A percentile compares a stretch with the other conserved stretches of the same genome.
phyloP scores from a whole-genome alignment of 1,140 invertebrate genomes.

The Drosophila virilis region DNA sequence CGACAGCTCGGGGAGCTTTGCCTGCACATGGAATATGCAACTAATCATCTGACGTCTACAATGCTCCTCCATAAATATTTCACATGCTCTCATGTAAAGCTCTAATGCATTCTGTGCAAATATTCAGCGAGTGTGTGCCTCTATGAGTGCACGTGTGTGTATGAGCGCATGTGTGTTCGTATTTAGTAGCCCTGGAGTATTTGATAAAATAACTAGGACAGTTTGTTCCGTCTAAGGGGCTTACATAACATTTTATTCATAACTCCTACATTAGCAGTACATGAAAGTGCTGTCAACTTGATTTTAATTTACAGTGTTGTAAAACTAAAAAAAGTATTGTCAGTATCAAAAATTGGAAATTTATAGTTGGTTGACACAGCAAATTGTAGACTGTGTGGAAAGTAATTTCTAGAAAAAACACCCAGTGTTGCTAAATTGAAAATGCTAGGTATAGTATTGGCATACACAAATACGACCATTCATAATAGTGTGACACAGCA shows the following conservation, averaged over 20 bases:
- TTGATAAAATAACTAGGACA: slow-evolving; percentile 12
- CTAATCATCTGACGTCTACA: slow-evolving; percentile 74
- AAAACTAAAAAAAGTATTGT: not conserved
- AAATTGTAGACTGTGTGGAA: not conserved
- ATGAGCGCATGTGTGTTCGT: slow-evolving; percentile 18
- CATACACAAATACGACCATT: too few relatives aligned
- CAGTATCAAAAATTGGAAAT: not conserved
- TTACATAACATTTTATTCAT: slow-evolving; percentile 7
- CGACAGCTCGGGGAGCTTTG: slow-evolving; percentile 45
- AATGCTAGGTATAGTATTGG: too few relatives aligned
- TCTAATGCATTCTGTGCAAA: slow-evolving; percentile 69
- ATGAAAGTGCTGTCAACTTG: slow-evolving; percentile 8
- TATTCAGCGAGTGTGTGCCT: slow-evolving; percentile 29
- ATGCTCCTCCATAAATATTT: slow-evolving; percentile 72
- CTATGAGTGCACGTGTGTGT: slow-evolving; percentile 5
- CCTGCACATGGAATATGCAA: slow-evolving; percentile 65
- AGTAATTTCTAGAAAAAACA: not conserved
- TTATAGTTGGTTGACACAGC: not conserved
- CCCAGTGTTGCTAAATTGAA: too few relatives aligned
- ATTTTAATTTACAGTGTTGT: not conserved
- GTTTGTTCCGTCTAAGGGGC: not conserved
- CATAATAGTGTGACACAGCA: too few relatives aligned
- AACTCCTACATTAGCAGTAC: not conserved
- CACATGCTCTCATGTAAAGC: slow-evolving; percentile 63
- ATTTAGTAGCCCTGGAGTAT: slow-evolving; percentile 20